Evolutionary conservation across 2,888 invertebrate species (phyloP).

Genomic region (Cybosia mesomella): DNA sequence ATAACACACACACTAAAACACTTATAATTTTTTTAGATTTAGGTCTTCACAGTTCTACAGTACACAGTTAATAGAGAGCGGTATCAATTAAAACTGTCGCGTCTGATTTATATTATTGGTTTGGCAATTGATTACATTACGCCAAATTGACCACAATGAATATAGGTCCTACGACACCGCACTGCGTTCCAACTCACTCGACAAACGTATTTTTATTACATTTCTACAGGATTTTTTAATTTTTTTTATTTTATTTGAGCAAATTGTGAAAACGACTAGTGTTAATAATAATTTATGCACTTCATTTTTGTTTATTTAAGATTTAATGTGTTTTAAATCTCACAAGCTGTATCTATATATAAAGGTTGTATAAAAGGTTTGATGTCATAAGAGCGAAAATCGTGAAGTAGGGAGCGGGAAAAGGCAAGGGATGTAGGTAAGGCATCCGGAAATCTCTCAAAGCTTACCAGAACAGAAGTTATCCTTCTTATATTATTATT

Average conservation of each 20-base stretch:
- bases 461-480: too few species aligned
- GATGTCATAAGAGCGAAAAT: neutral
- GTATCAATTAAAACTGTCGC: slow-evolving; percentile 86
- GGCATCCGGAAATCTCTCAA: too few species aligned
- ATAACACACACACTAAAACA: neutral
- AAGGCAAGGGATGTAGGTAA: too few species aligned
- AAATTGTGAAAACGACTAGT: neutral
- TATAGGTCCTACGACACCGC: slow-evolving; percentile 72
- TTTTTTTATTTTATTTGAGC: neutral
- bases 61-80: slow-evolving; percentile 76
- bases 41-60: slow-evolving; percentile 45
- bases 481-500: too few species aligned
- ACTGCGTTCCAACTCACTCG: slow-evolving; percentile 62
- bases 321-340: neutral
- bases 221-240: slow-evolving; percentile 7
- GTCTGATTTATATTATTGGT: slow-evolving; percentile 86
- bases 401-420: too few species aligned
- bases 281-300: neutral
- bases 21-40: slow-evolving; percentile 30
- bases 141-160: slow-evolving; percentile 85
- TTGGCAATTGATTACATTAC: slow-evolving; percentile 86
- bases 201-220: slow-evolving; percentile 25
- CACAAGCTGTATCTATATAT: neutral
- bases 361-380: neutral
- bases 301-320: neutral